phyloP scores from a whole-genome alignment of 2,113 vertebrate genomes.

The Pedetes capensis region DNA sequence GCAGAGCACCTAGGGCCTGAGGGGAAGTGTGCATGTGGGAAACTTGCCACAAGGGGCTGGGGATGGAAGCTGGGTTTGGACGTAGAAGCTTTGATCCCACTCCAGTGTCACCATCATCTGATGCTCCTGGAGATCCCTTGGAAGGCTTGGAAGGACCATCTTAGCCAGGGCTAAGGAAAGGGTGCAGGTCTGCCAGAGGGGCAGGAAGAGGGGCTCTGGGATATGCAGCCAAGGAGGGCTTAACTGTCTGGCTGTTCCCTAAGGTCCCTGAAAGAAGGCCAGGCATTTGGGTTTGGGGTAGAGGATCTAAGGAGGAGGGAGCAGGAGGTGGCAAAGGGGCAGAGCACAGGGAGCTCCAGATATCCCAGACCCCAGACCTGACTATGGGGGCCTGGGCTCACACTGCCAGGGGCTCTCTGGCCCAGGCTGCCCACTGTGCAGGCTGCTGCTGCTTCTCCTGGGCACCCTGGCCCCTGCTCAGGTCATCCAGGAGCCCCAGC shows the following conservation, averaged over 20 bases:
- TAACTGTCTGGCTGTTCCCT: neutral
- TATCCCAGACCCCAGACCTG: slow-evolving; percentile 10
- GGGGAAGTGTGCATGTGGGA: neutral
- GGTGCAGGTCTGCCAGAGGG: neutral
- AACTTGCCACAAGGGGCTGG: neutral
- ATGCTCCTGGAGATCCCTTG: neutral
- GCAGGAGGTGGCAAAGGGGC: neutral
- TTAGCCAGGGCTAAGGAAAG: neutral
- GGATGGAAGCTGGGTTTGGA: neutral
- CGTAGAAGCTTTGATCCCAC: neutral
- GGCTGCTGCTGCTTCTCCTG: slow-evolving; percentile 92
- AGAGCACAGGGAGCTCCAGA: neutral
- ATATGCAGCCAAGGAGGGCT: neutral
- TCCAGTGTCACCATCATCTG: neutral
- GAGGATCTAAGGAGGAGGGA: neutral
- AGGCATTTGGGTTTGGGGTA: neutral
- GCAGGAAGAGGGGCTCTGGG: neutral
- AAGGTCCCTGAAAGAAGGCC: neutral
- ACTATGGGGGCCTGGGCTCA: slow-evolving; percentile 72
- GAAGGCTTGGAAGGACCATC: neutral
- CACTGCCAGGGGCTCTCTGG: slow-evolving; percentile 78
- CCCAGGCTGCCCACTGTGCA: slow-evolving; percentile 85
- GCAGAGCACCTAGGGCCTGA: neutral
- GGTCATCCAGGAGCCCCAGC: slow-evolving; percentile 86
- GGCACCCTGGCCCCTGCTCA: slow-evolving; percentile 78